Evolutionary conservation across 2,113 vertebrate species (phyloP).

Genomic region (Nymphicus hollandicus): DNA sequence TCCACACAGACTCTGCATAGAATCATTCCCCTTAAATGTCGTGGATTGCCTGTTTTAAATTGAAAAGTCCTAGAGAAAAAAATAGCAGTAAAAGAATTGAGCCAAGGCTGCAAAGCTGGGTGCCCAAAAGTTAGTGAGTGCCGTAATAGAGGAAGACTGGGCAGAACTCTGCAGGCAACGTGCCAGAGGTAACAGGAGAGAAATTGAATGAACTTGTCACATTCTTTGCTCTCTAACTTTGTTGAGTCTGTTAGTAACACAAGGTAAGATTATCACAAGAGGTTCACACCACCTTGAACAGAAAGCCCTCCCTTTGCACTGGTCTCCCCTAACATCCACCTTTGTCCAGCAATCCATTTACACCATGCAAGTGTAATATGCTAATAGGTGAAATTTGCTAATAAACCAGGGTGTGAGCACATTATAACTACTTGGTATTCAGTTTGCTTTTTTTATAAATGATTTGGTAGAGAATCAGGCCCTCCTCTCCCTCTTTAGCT

Average conservation of each 20-base stretch:
- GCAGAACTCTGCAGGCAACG: background rate
- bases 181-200: background rate
- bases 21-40: background rate
- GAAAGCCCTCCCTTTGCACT: background rate
- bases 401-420: background rate
- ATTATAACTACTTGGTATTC: conserved; percentile 45
- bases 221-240: background rate
- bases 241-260: background rate
- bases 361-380: background rate
- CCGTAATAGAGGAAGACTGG: background rate
- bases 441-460: conserved; percentile 50
- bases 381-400: background rate
- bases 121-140: background rate
- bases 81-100: background rate
- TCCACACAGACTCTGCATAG: background rate
- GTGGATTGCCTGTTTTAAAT: background rate
- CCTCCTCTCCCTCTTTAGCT: conserved; percentile 50
- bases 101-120: background rate
- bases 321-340: background rate
- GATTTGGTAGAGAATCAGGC: conserved; percentile 40
- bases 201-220: background rate
- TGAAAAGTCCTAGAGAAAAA: background rate
- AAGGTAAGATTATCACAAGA: background rate
- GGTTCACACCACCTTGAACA: background rate
- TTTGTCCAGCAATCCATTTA: background rate